Base-by-base conservation (phyloP, 2,797 vertebrate genomes). In the Alauda arvensis region DNA sequence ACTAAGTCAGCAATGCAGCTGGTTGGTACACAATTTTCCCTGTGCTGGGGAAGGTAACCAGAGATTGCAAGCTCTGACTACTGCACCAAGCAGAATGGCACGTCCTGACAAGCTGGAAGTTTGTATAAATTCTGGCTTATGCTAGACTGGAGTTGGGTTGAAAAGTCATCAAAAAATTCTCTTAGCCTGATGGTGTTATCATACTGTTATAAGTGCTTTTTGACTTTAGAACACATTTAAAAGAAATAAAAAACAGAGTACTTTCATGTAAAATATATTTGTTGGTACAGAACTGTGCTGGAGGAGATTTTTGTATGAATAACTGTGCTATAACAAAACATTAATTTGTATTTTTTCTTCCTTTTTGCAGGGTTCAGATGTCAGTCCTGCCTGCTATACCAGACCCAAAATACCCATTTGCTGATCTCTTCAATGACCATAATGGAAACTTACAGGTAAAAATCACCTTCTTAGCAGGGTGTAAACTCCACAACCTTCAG, bases 361-460 rank as follows among this genome's bases (percentile, higher is more conserved):
- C 10, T 48, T 37, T 25, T 81, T 77, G 7, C 91, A 98, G 98
- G 61, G 45, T 98, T 82, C 96, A 90, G 65, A 95, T 87, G 29
- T 56, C 79, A 26, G 56, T 98, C 21, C 87, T 98, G 80, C 97
- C 98, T 46, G 67, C 53, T 18, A 83, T 98, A 79, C 98, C 98
- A 10, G 97, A 98, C 78, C 96, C 97, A 43, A 97, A 96, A 77
- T 84, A 92, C 42, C n/a, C 85, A n/a, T 96, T 96, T 83, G 65
- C 87, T 21, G 95, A 95, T 53, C 95, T 98, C 31, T 95, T 97
- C 66, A 95, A 43, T 51, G 66, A 89, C 10, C 93, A 97, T 67
- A 96, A 92, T n/a, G 97, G 97, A 18, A 94, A 98, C 40, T 95
- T 96, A 56, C 96, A 97, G 97, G 97, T 98, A 96, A 95, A 68